Percentiles rank a stretch among this genome's conserved stretches.
phyloP scores from a whole-genome alignment of 1,140 invertebrate species.

The Cataglyphis hispanica region DNA sequence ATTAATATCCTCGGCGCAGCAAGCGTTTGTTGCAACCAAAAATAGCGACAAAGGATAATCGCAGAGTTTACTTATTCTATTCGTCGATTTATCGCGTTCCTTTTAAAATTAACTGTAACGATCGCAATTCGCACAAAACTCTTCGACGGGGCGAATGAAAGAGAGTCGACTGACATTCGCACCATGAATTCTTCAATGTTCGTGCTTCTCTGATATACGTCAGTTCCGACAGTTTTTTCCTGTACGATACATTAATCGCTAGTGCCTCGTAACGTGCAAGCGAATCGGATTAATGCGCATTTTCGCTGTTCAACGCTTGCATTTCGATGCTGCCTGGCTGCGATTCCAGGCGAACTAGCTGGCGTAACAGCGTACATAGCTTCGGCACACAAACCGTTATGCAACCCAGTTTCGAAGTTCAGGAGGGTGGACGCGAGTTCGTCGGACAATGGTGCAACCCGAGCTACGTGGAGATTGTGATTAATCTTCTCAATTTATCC shows the following conservation, averaged over 20 bases:
- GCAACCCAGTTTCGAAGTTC: conserved; percentile 73
- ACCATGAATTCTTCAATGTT: conserved; percentile 21
- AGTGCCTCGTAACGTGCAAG: background rate
- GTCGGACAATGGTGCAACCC: conserved; percentile 75
- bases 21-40: background rate
- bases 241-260: background rate
- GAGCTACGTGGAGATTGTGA: conserved; percentile 76
- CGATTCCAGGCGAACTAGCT: conserved; percentile 45
- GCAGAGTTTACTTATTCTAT: background rate
- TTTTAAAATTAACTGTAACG: background rate
- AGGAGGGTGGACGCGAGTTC: conserved; percentile 64
- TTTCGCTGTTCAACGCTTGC: conserved; percentile 20
- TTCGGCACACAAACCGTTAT: conserved; percentile 62
- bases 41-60: background rate
- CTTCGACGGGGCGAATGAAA: background rate
- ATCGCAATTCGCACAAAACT: background rate
- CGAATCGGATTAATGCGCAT: conserved; percentile 29
- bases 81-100: conserved; percentile 1
- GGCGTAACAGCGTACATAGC: conserved; percentile 11
- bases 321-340: conserved; percentile 46
- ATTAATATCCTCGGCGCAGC: background rate
- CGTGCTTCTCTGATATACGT: background rate
- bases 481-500: conserved; percentile 78
- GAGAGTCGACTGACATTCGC: conserved; percentile 28
- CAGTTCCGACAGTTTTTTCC: background rate